Evolutionary conservation across 2,888 invertebrate genomes (phyloP).

Genomic region (Synanthedon andrenaeformis): DNA sequence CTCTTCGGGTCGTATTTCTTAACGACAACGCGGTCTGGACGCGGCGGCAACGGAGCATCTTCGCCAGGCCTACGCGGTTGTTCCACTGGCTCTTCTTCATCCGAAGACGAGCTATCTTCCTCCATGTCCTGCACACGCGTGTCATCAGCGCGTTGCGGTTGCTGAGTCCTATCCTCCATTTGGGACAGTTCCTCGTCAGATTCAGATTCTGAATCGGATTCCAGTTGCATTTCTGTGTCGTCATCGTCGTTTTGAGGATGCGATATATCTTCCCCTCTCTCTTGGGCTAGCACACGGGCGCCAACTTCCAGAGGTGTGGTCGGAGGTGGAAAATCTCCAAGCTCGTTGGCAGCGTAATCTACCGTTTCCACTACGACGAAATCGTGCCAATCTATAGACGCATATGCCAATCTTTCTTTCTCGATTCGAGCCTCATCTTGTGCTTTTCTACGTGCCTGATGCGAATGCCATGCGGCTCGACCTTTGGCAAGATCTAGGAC

Average conservation of each 20-base stretch:
- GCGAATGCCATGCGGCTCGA: conserved; percentile 96
- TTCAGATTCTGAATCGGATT: conserved; percentile 80
- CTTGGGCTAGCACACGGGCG: conserved; percentile 87
- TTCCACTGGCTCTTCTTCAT: conserved; percentile 46
- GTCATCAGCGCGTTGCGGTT: conserved; percentile 50
- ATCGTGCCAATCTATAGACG: conserved; percentile 99
- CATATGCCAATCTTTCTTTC: conserved; percentile 93
- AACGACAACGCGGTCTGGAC: conserved; percentile 92
- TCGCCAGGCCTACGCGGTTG: conserved; percentile 48
- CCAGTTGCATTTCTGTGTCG: conserved; percentile 91
- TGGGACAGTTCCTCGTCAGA: conserved; percentile 66
- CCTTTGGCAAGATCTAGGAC: conserved; percentile 90
- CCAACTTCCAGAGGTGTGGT: conserved; percentile 98
- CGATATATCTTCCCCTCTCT: conserved; percentile 78
- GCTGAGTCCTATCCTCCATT: conserved; percentile 74
- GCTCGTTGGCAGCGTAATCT: conserved; percentile 97
- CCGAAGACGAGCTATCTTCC: conserved; percentile 79
- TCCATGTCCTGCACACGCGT: conserved; percentile 89
- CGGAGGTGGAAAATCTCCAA: conserved; percentile 95
- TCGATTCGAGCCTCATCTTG: conserved; percentile 96
- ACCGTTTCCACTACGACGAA: conserved; percentile 99
- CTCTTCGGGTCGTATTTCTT: conserved; percentile 96
- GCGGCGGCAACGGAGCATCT: conserved; percentile 83
- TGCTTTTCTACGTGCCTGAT: conserved; percentile 92
- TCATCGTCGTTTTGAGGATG: conserved; percentile 64